Evolutionary conservation across 2,888 invertebrate genomes (phyloP).

Genomic region (Hypercompe scribonia): DNA sequence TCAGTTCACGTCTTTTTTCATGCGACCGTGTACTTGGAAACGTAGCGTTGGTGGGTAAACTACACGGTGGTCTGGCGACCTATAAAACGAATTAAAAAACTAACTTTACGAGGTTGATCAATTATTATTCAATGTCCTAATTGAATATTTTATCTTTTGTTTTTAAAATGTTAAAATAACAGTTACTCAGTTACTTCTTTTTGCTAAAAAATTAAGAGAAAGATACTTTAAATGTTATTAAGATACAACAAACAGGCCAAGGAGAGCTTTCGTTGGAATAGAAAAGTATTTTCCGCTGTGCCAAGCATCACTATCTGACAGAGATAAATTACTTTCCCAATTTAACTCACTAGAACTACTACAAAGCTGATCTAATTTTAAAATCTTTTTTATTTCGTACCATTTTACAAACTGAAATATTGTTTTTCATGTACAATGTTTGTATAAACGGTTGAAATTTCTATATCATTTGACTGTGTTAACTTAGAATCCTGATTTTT

Average conservation of each 20-base stretch:
- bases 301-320: neutral
- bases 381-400: neutral
- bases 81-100: too few relatives aligned
- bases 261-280: neutral
- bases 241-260: neutral
- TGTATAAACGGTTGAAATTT: too few relatives aligned
- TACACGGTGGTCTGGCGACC: too few relatives aligned
- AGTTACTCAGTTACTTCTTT: neutral
- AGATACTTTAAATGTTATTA: neutral
- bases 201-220: neutral
- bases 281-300: neutral
- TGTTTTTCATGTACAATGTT: too few relatives aligned
- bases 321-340: conserved; percentile 1
- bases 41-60: too few relatives aligned
- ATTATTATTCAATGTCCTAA: too few relatives aligned
- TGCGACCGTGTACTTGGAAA: too few relatives aligned
- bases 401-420: too few relatives aligned
- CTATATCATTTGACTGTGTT: neutral
- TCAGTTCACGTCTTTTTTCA: too few relatives aligned
- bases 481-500: too few relatives aligned
- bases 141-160: too few relatives aligned
- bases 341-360: neutral
- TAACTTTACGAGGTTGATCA: too few relatives aligned
- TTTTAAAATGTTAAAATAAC: neutral
- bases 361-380: neutral